Evolutionary conservation across 2,888 invertebrate genomes (phyloP).

Genomic region (Trichacis sp.): DNA sequence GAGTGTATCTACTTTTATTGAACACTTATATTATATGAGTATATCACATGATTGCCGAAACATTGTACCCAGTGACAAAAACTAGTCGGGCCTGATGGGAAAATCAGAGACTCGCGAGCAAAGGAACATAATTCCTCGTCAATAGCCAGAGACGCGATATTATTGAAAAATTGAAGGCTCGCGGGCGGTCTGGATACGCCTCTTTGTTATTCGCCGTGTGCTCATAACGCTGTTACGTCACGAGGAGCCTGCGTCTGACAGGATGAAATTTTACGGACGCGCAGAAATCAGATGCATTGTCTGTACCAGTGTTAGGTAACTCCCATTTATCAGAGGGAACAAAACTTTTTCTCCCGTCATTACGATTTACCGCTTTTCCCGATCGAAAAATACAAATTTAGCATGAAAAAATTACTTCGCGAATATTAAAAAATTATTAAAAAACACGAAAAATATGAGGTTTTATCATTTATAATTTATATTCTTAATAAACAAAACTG

Average conservation of each 20-base stretch:
- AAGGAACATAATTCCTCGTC: no score
- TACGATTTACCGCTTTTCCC: no score
- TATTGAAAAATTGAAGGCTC: slow-evolving; percentile 23
- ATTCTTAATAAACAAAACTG: no score
- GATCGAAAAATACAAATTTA: no score
- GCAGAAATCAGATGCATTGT: slow-evolving; percentile 61
- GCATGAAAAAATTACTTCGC: no score
- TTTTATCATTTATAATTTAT: no score
- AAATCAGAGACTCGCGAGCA: not conserved
- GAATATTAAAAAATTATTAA: no score
- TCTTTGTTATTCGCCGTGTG: slow-evolving; percentile 52
- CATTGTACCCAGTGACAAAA: not conserved
- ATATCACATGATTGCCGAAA: not conserved
- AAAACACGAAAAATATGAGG: no score
- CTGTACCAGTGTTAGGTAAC: slow-evolving; percentile 49
- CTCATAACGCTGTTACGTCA: slow-evolving; percentile 64
- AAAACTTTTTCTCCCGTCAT: not conserved
- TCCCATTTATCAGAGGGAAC: slow-evolving; percentile 27
- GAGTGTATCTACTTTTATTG: no score
- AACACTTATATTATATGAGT: no score
- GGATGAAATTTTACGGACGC: slow-evolving; percentile 59
- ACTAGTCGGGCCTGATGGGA: not conserved
- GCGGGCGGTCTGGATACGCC: slow-evolving; percentile 31
- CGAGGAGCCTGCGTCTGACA: slow-evolving; percentile 60
- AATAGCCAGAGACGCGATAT: not conserved